Percentiles rank a stretch among this genome's conserved stretches.
phyloP scores from a whole-genome alignment of 2,113 vertebrate species.

The Paramisgurnus dabryanus region DNA sequence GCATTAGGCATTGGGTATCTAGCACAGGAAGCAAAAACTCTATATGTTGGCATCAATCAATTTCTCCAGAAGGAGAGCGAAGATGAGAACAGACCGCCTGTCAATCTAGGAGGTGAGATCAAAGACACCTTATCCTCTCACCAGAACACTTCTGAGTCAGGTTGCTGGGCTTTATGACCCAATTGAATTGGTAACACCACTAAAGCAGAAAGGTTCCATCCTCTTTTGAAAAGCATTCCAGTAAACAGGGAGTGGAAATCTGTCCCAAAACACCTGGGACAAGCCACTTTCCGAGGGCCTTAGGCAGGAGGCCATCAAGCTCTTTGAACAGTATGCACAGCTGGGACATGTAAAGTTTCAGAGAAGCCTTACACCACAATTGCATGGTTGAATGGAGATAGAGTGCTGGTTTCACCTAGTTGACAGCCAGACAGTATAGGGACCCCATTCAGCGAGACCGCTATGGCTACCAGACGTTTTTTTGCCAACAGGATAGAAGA shows the following conservation, averaged over 20 bases:
- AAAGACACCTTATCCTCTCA: constrained; percentile 28
- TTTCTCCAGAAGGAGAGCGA: neutral
- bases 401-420: too few relatives aligned
- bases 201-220: constrained; percentile 36
- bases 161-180: constrained; percentile 22
- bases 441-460: too few relatives aligned
- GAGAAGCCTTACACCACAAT: neutral
- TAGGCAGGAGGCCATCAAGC: constrained; percentile 31
- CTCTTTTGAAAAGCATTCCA: constrained; percentile 36
- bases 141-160: constrained; percentile 20
- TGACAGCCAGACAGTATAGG: too few relatives aligned
- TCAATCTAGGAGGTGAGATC: neutral
- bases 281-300: constrained; percentile 21
- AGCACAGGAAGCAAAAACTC: neutral
- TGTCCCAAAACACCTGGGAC: constrained; percentile 41
- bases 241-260: neutral
- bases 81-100: neutral
- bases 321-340: constrained; percentile 42
- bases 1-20: neutral
- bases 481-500: too few relatives aligned
- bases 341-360: neutral
- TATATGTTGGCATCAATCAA: neutral
- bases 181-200: constrained; percentile 32
- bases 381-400: too few relatives aligned
- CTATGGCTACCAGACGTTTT: too few relatives aligned